Evolutionary conservation across 2,113 vertebrate species (phyloP).

Genomic region (Dissostichus mawsoni): DNA sequence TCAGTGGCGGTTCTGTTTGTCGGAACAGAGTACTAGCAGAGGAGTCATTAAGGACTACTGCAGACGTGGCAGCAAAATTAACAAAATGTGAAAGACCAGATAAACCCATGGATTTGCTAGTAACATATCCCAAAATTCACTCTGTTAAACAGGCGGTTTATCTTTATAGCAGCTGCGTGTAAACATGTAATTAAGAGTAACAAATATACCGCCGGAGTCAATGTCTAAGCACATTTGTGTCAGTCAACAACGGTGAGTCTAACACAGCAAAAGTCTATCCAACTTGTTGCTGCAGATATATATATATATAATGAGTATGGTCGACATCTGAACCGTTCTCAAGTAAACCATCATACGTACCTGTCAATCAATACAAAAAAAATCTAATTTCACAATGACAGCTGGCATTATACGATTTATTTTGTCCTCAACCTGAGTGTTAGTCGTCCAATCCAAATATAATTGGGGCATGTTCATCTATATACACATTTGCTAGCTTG

Average conservation of each 20-base stretch:
- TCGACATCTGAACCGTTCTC: no score
- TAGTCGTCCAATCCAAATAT: no score
- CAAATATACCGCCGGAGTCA: not conserved
- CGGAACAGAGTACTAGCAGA: no score
- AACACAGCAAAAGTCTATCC: not conserved
- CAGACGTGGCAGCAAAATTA: no score
- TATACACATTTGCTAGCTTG: not conserved
- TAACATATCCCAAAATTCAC: not conserved
- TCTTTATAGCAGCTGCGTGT: not conserved
- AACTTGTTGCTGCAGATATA: not conserved
- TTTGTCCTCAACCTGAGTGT: no score
- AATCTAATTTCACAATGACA: no score
- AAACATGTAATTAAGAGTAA: not conserved
- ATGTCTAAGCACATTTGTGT: not conserved
- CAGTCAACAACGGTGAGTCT: not conserved
- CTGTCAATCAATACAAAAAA: no score
- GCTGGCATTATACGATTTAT: no score
- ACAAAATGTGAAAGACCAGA: not conserved
- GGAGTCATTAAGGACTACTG: no score
- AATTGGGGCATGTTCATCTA: no score
- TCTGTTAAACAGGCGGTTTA: not conserved
- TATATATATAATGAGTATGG: not conserved
- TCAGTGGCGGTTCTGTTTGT: no score
- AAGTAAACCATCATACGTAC: no score
- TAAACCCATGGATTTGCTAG: not conserved